Evolutionary conservation across 2,888 invertebrate genomes (phyloP).

Genomic region (Meliscaeva auricollis): DNA sequence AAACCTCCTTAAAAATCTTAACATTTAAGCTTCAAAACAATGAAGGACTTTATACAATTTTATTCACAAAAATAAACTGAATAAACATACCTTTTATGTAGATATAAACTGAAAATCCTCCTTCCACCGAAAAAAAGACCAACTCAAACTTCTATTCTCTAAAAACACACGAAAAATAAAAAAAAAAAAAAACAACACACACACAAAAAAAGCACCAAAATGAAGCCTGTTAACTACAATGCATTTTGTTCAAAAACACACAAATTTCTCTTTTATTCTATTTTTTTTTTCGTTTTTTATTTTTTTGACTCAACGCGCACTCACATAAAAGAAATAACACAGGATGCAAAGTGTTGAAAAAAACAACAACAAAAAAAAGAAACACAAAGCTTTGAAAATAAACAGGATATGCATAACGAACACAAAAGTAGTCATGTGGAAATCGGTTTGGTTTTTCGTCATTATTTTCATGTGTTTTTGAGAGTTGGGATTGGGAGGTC

Average conservation of each 20-base stretch:
- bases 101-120: too few relatives aligned
- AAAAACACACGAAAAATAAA: too few relatives aligned
- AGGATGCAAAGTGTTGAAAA: slow-evolving; percentile 42
- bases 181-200: too few relatives aligned
- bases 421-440: slow-evolving; percentile 63
- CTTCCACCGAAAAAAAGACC: background rate
- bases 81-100: slow-evolving; percentile 1
- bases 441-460: slow-evolving; percentile 56
- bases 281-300: background rate
- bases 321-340: slow-evolving; percentile 13
- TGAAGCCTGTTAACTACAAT: slow-evolving; percentile 50
- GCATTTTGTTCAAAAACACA: slow-evolving; percentile 26
- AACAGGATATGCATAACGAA: slow-evolving; percentile 67
- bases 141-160: background rate
- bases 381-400: slow-evolving; percentile 43
- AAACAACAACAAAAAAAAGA: slow-evolving; percentile 22
- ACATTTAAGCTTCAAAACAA: background rate
- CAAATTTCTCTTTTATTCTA: slow-evolving; percentile 1
- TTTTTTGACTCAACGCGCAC: background rate
- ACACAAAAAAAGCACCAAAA: background rate
- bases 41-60: background rate
- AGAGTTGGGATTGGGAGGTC: background rate
- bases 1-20: background rate
- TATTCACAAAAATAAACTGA: background rate
- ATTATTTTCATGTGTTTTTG: slow-evolving; percentile 29